phyloP scores from a whole-genome alignment of 1,140 invertebrate genomes.

The Leptopilina boulardi region DNA sequence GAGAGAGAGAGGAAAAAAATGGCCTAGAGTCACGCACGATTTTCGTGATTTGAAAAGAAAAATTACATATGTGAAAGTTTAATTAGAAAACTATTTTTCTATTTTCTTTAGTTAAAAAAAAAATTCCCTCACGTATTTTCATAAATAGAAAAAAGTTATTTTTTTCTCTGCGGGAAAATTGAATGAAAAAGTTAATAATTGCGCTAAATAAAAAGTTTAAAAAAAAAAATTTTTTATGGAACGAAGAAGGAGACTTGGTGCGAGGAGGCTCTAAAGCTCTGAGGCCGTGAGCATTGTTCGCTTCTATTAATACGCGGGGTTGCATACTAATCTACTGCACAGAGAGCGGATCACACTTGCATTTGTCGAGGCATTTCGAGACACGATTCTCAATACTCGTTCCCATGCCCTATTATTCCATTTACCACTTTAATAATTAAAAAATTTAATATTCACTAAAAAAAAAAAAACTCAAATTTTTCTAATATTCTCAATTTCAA shows the following conservation, averaged over 20 bases:
- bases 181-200: background rate
- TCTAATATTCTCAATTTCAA: too few relatives aligned
- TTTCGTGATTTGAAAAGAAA: conserved; percentile 7
- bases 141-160: too few relatives aligned
- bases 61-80: too few relatives aligned
- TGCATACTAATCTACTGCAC: conserved; percentile 71
- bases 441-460: conserved; percentile 39
- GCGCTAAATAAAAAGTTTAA: conserved; percentile 4
- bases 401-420: conserved; percentile 69
- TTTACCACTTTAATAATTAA: conserved; percentile 55
- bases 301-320: conserved; percentile 72
- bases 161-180: background rate
- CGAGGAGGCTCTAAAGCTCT: conserved; percentile 54
- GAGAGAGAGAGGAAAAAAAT: conserved; percentile 30
- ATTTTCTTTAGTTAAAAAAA: too few relatives aligned
- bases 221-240: conserved; percentile 11
- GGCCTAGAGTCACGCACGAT: conserved; percentile 30
- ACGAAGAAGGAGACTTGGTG: conserved; percentile 30
- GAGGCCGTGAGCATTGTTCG: conserved; percentile 71
- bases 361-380: conserved; percentile 65
- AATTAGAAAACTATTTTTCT: too few relatives aligned
- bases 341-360: conserved; percentile 57
- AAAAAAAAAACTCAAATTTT: background rate
- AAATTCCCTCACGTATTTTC: too few relatives aligned
- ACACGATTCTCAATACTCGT: conserved; percentile 59